Percentiles rank a stretch among this genome's conserved stretches.
Conservation (phyloP, 2,888 invertebrate genomes). For the Antheraea assamensis region DNA sequence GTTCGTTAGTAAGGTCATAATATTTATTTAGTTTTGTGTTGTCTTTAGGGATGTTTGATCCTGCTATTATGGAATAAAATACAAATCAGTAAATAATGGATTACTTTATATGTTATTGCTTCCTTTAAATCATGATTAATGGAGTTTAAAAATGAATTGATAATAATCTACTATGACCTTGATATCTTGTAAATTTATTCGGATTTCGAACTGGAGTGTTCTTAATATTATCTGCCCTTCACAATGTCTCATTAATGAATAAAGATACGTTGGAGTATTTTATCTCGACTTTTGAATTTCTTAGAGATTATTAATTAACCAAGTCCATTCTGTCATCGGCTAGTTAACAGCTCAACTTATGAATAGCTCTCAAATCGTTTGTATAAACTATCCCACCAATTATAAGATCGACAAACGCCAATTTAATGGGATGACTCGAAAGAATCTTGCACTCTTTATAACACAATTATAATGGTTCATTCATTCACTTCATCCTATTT, state of each 20-base stretch:
- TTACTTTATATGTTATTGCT: no score
- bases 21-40: no score
- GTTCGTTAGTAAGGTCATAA: no score
- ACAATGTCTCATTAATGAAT: no score
- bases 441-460: neutral
- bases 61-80: no score
- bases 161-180: no score
- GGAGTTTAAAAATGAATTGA: neutral
- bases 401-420: conserved; percentile 7
- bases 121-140: neutral
- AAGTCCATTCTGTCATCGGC: neutral
- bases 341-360: neutral
- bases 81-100: no score
- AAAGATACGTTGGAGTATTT: neutral
- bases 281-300: neutral
- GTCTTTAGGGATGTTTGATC: no score
- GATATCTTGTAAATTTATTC: neutral
- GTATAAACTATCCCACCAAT: conserved; percentile 16
- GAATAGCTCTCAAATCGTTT: conserved; percentile 5
- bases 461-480: neutral
- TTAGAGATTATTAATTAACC: neutral
- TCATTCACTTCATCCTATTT: neutral
- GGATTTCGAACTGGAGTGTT: neutral
- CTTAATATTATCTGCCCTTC: neutral
- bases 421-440: conserved; percentile 14